Conservation (phyloP, 1,140 invertebrate genomes). For the Ostrea edulis region DNA sequence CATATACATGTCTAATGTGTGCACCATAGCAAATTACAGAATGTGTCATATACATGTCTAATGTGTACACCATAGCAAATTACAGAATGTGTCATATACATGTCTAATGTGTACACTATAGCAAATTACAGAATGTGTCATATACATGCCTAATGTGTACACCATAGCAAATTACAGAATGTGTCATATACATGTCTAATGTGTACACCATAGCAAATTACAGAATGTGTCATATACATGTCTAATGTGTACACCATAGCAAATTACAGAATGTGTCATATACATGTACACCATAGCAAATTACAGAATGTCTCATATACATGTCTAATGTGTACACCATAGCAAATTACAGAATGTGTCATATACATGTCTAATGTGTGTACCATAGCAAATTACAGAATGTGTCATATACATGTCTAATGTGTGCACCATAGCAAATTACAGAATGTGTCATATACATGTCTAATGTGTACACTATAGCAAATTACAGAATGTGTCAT, state of each 20-base stretch:
- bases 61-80: not conserved
- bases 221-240: not conserved
- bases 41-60: not conserved
- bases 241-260: not conserved
- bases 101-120: not conserved
- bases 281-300: not conserved
- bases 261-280: not conserved
- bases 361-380: not conserved
- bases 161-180: not conserved
- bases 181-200: not conserved
- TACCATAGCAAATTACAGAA: not conserved
- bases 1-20: not conserved
- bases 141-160: not conserved
- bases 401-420: not conserved
- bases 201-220: constrained; percentile 1
- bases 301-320: not conserved
- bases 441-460: not conserved
- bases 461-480: not conserved
- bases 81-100: not conserved
- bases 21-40: not conserved
- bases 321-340: constrained; percentile 9
- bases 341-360: not conserved
- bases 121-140: not conserved
- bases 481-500: not conserved
- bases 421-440: not conserved